These are phyloP conservation scores for Mamestra configurata DNA, from an alignment of 1,140 invertebrate genomes.

Conservation along the genomic window DNA sequence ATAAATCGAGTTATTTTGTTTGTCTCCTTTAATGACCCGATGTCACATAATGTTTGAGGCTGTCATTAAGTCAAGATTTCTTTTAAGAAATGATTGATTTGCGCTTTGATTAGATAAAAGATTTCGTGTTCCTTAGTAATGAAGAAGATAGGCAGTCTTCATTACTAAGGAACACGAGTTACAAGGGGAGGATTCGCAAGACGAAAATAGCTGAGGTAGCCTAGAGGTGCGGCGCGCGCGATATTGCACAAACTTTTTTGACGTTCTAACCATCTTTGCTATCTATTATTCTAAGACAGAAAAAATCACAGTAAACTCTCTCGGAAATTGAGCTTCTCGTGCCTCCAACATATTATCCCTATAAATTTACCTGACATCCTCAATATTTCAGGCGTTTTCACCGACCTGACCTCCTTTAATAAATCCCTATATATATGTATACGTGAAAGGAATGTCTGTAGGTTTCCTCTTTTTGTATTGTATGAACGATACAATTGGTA, in stretches of 20 bases:
- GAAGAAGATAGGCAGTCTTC: not conserved
- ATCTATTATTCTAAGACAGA: slow-evolving; percentile 64
- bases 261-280: slow-evolving; percentile 53
- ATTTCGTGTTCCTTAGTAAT: too few relatives aligned
- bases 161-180: not conserved
- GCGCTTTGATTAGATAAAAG: not conserved
- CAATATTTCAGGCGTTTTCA: slow-evolving; percentile 86
- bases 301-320: slow-evolving; percentile 79
- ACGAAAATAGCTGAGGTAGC: slow-evolving; percentile 34
- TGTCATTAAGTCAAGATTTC: not conserved
- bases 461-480: slow-evolving; percentile 53
- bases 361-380: slow-evolving; percentile 85
- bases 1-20: slow-evolving; percentile 41
- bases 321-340: slow-evolving; percentile 74
- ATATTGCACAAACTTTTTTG: slow-evolving; percentile 46
- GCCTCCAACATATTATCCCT: slow-evolving; percentile 84
- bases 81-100: not conserved
- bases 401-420: slow-evolving; percentile 82
- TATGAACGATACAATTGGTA: slow-evolving; percentile 46
- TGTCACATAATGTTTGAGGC: not conserved
- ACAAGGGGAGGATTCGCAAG: not conserved
- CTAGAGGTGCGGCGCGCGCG: not conserved
- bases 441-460: slow-evolving; percentile 62
- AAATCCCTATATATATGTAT: slow-evolving; percentile 72
- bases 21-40: not conserved